phyloP scores from a whole-genome alignment of 2,888 invertebrate species.

The Sinhomidia bicolor region DNA sequence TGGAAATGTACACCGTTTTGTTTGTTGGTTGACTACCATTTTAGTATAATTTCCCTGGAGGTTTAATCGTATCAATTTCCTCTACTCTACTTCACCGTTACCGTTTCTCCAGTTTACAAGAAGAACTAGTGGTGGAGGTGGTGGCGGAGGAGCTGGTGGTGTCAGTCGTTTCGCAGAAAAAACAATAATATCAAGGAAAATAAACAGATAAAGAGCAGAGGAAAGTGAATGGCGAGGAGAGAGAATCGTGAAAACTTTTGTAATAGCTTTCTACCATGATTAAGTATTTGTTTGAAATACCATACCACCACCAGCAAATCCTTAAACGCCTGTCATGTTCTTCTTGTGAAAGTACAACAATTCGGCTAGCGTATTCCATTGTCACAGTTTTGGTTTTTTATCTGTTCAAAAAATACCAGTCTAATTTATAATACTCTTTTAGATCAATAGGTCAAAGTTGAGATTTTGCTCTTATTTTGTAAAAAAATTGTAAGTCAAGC shows the following conservation, averaged over 20 bases:
- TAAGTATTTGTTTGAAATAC: constrained; percentile 1
- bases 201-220: constrained; percentile 22
- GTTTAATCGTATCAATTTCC: constrained; percentile 57
- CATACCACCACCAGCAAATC: too few species aligned
- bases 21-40: constrained; percentile 49
- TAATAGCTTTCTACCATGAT: constrained; percentile 34
- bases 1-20: constrained; percentile 8
- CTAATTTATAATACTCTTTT: not conserved
- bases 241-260: constrained; percentile 17
- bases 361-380: not conserved
- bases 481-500: too few species aligned
- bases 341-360: too few species aligned
- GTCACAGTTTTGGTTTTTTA: not conserved
- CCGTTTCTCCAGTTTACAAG: not conserved
- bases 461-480: too few species aligned
- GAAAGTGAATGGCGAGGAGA: too few species aligned
- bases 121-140: not conserved
- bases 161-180: constrained; percentile 32
- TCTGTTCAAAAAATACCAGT: not conserved
- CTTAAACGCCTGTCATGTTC: too few species aligned
- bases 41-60: constrained; percentile 66
- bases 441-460: constrained; percentile 19
- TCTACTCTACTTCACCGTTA: not conserved
- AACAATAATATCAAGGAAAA: constrained; percentile 49
- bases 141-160: too few species aligned